phyloP scores from a whole-genome alignment of 1,140 invertebrate genomes.

The Neotoxoptera formosana region DNA sequence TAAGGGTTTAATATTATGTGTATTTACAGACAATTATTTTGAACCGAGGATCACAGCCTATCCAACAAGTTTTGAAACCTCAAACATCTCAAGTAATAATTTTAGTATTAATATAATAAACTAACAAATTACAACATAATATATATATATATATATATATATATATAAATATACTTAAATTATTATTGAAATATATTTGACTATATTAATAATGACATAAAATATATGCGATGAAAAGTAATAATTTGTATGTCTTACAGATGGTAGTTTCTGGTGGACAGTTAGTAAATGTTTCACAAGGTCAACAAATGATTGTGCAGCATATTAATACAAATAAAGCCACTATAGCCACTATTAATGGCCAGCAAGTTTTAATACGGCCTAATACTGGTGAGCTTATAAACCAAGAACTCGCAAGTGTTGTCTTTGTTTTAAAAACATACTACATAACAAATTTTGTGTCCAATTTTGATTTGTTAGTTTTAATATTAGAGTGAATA shows the following conservation, averaged over 20 bases:
- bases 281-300: conserved; percentile 78
- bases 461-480: not conserved
- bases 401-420: not conserved
- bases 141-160: not conserved
- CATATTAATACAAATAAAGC: conserved; percentile 80
- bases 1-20: not conserved
- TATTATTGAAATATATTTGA: not conserved
- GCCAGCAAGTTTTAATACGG: conserved; percentile 81
- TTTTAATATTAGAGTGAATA: not conserved
- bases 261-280: conserved; percentile 65
- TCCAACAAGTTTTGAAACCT: conserved; percentile 47
- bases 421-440: not conserved
- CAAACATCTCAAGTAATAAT: conserved; percentile 32
- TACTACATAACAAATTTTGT: not conserved
- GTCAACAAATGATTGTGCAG: conserved; percentile 71
- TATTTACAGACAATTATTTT: conserved; percentile 38
- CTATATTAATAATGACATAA: not conserved
- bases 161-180: not conserved
- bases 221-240: not conserved
- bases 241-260: conserved; percentile 61
- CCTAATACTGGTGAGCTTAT: conserved; percentile 60
- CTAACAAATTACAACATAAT: not conserved
- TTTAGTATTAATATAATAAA: not conserved
- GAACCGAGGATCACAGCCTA: conserved; percentile 28
- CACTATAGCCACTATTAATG: conserved; percentile 77